Conservation (phyloP, 2,888 invertebrate species). For the Lithophane leautieri region DNA sequence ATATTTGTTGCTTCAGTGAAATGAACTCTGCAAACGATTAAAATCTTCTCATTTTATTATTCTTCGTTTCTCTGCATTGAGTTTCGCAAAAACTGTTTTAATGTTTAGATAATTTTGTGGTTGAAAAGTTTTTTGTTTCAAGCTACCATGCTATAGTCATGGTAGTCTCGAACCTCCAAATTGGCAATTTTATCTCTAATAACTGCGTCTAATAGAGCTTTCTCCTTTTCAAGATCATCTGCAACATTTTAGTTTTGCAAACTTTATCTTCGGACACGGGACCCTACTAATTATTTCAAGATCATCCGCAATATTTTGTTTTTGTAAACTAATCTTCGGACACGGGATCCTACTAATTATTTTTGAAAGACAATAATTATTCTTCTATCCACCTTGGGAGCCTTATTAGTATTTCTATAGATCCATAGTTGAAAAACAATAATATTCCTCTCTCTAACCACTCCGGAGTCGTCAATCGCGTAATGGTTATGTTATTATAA, state of each 20-base stretch:
- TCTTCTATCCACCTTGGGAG: not conserved
- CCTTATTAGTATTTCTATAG: not conserved
- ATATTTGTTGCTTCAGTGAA: not conserved
- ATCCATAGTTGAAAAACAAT: not conserved
- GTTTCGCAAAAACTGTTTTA: not conserved
- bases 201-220: not conserved
- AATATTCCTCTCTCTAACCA: not conserved
- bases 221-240: not conserved
- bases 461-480: slow-evolving; percentile 4
- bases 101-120: not conserved
- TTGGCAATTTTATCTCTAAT: not conserved
- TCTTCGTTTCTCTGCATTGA: no score
- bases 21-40: not conserved
- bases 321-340: not conserved
- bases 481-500: slow-evolving; percentile 41
- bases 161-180: not conserved
- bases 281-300: not conserved
- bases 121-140: not conserved
- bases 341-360: not conserved
- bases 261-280: not conserved
- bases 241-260: no score
- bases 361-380: not conserved
- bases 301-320: no score
- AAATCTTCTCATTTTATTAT: not conserved
- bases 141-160: accelerated